phyloP scores from a whole-genome alignment of 2,797 vertebrate species.

The Crotalus adamanteus region DNA sequence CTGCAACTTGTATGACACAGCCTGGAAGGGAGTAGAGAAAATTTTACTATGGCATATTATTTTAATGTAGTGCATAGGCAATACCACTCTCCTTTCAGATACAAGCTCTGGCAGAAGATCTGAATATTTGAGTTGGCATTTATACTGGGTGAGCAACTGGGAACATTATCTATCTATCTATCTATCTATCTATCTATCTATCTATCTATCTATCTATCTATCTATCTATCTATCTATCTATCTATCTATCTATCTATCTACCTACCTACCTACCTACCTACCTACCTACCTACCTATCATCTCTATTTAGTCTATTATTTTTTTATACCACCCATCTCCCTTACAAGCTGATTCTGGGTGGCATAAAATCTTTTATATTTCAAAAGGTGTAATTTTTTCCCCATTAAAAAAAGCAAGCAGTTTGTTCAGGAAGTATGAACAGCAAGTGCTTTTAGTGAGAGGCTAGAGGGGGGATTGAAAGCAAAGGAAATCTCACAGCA shows the following conservation, averaged over 20 bases:
- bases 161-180: background rate
- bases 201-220: background rate
- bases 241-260: too few relatives aligned
- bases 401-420: background rate
- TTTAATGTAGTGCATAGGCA: background rate
- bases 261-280: too few relatives aligned
- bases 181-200: background rate
- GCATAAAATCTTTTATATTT: background rate
- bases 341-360: background rate
- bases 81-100: accelerated
- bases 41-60: background rate
- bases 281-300: background rate
- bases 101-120: background rate
- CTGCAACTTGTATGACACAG: background rate
- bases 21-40: accelerated
- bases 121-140: background rate
- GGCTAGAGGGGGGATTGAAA: background rate
- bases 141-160: background rate
- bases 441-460: background rate
- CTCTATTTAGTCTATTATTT: background rate
- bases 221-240: background rate
- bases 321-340: background rate
- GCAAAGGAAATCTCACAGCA: background rate
- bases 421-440: background rate
- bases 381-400: background rate